Evolutionary conservation across 2,888 invertebrate genomes (phyloP).

Genomic region (Hirtodrosophila histrioides): DNA sequence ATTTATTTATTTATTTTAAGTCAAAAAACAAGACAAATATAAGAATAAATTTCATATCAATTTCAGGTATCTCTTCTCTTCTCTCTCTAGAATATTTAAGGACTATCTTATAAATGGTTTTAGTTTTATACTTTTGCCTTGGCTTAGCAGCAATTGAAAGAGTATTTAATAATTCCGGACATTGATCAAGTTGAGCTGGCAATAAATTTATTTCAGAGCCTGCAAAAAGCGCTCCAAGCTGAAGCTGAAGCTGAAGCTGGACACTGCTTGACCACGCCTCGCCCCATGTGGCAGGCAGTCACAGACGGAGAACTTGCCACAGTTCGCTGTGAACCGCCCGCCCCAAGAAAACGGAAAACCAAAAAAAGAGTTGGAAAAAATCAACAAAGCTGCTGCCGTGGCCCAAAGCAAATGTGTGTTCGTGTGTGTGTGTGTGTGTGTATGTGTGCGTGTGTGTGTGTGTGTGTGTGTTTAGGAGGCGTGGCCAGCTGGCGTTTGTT

Average conservation of each 20-base stretch:
- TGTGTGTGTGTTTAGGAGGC: constrained; percentile 55
- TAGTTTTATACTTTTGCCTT: no score
- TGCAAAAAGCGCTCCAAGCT: constrained; percentile 6
- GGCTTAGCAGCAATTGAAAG: no score
- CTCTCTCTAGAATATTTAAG: no score
- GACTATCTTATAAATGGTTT: no score
- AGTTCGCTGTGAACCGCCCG: constrained; percentile 16
- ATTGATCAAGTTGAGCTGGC: constrained; percentile 34
- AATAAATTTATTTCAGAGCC: constrained; percentile 29
- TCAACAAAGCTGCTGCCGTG: constrained; percentile 48
- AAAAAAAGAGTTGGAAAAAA: constrained; percentile 35
- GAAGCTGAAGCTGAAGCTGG: constrained; percentile 5
- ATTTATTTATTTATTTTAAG: no score
- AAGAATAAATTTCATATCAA: no score
- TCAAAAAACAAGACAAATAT: no score
- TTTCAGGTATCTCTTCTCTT: not conserved
- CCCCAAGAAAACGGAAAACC: constrained; percentile 31
- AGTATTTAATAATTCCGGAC: constrained; percentile 5
- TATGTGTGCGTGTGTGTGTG: constrained; percentile 6
- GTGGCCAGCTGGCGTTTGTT: constrained; percentile 66
- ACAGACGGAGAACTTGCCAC: constrained; percentile 25
- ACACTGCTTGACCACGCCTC: constrained; percentile 42
- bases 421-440: not conserved
- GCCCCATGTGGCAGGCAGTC: constrained; percentile 12
- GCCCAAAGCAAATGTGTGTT: constrained; percentile 59